These are phyloP conservation scores for Styela plicata DNA, from an alignment of 23 tunicate species.

Conservation along the genomic window DNA sequence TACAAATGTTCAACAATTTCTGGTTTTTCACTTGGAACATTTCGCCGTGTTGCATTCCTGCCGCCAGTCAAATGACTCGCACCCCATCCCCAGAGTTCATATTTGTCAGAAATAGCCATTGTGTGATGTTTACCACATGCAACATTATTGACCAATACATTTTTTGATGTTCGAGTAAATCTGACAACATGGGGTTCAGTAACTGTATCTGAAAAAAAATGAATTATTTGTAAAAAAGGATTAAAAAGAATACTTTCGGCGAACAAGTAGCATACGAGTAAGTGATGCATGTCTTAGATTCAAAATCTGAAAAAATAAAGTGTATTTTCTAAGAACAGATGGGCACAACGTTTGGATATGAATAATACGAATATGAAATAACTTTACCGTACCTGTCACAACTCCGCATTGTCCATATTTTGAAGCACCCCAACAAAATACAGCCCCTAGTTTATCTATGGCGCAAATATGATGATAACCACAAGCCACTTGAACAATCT, in stretches of 20 bases:
- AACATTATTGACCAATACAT: background rate
- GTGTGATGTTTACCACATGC: slow-evolving; percentile 33
- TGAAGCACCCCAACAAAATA: slow-evolving; percentile 26
- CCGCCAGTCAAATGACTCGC: slow-evolving; percentile 21
- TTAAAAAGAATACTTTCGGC: background rate
- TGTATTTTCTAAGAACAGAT: too few species aligned
- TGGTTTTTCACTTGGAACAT: slow-evolving; percentile 6
- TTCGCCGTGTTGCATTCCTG: background rate
- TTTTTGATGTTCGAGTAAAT: background rate
- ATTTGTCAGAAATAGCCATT: slow-evolving; percentile 20
- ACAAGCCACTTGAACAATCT: slow-evolving; percentile 5
- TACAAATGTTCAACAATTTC: slow-evolving; percentile 2
- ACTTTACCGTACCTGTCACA: background rate
- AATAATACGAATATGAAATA: background rate
- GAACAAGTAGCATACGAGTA: too few species aligned
- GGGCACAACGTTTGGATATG: background rate
- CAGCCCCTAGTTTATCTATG: background rate
- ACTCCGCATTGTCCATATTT: slow-evolving; percentile 23
- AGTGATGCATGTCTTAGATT: too few species aligned
- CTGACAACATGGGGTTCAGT: background rate
- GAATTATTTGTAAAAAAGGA: background rate
- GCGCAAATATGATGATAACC: slow-evolving; percentile 25
- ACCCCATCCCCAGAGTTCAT: slow-evolving; percentile 31
- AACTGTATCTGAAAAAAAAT: slow-evolving; percentile 9
- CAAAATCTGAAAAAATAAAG: too few species aligned